Evolutionary conservation across 2,113 vertebrate species (phyloP), one percentile per base, ranked within the genome.

Genomic region (Apeltes quadracus): DNA sequence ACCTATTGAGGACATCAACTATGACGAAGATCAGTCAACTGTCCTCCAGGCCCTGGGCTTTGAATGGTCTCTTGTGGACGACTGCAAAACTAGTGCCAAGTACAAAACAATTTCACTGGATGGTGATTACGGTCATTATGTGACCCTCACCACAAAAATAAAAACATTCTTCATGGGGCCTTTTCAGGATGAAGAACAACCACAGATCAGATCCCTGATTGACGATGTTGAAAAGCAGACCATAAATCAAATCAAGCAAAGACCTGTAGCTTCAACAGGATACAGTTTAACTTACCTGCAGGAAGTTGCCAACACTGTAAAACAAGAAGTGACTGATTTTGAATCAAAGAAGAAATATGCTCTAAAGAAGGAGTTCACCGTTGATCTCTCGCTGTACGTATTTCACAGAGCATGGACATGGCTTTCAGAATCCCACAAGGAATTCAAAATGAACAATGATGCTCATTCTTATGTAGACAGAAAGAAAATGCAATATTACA

Each of bases 401-500:
- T 84, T 81, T 81, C 53, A 83, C 22, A 67, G 16, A 1, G 65
- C 78, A 72, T 74, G 23, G 0, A 1, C 4, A 0, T 89, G 23
- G 34, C 90, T 95, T 69, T 80, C 82, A 59, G 2, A 75, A 13
- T 81, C 93, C 41, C 91, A 94, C 0, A 1, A 0, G 7, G 66
- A 16, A 2, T 96, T 92, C 72, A 83, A 4, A 27, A 71, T 0
- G 5, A 87, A 80, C 18, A 94, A 93, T 11, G 64, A 94, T 59
- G 90, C 90, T 1, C 3, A 0, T 0, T 13, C 7, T 4, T 92
- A 92, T 46, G 67, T 94, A 15, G 32, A 72, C 1, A 90, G 11
- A 8, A 94, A 92, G 58, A 91, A 87, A 85, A 53, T 41, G 2
- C 84, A 94, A 11, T 95, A 91, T 50, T 90, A 87, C 38, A 89